A percentile compares a stretch with the other conserved stretches of the same genome.
Conservation (phyloP, 2,113 vertebrate species). For the Heterocephalus glaber region DNA sequence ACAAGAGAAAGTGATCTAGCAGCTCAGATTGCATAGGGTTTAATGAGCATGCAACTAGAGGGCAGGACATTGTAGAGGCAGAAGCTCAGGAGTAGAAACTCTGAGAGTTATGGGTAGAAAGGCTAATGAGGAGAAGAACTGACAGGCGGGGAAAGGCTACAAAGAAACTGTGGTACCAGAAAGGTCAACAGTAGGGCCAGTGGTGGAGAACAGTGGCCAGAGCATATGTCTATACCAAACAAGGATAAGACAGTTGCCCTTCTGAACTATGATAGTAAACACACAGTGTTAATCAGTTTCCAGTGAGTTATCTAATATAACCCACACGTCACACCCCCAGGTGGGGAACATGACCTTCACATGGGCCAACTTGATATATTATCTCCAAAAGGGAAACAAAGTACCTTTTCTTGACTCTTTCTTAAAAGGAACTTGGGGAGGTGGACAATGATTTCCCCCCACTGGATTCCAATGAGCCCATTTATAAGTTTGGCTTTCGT, state of each 20-base stretch:
- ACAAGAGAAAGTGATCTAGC: not conserved
- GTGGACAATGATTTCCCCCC: slow-evolving; percentile 98
- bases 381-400: not conserved
- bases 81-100: not conserved
- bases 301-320: not conserved
- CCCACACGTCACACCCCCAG: not conserved
- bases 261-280: not conserved
- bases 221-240: not conserved
- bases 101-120: not conserved
- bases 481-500: slow-evolving; percentile 99
- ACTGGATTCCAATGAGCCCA: slow-evolving; percentile 97
- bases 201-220: not conserved
- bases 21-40: not conserved
- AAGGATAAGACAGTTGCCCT: not conserved
- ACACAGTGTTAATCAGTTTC: not conserved
- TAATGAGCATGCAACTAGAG: not conserved
- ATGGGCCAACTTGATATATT: not conserved
- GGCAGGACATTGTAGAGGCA: not conserved
- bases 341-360: not conserved
- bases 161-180: not conserved
- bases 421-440: slow-evolving; percentile 82
- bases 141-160: not conserved
- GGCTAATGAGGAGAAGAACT: not conserved
- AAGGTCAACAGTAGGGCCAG: not conserved
- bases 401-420: not conserved